Evolutionary conservation across 2,888 invertebrate species (phyloP), one percentile per base, ranked within the genome.

Genomic region (Tenthredo notha): DNA sequence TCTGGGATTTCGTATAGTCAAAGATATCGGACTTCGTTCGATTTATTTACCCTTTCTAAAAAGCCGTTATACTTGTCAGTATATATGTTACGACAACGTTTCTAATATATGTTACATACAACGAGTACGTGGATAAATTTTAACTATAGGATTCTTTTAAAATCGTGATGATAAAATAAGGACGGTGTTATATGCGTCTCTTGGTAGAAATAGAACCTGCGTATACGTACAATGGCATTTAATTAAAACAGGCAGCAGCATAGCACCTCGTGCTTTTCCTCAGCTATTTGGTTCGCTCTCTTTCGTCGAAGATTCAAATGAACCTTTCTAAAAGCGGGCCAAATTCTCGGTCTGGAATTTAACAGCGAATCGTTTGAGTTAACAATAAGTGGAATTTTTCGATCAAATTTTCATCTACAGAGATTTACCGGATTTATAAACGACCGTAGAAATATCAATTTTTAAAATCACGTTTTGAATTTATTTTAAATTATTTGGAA

Each of bases 161-260:
- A 70, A 9, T 70, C 33, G 43, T 25, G 75, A 47, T 75, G 25
- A 15, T 25, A 75, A 75, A 75, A n/a, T n/a, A n/a, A 47, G 75
- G 47, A 47, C 47, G 21, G 47, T 10, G 18, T 25, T 47, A 15
- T 40, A 25, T 25, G 9, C n/a, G n/a, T n/a, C n/a, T 75, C 25
- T 25, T 25, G 21, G 47, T 25, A 47, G 47, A 25, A 25, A 75
- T 75, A 47, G 43, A 75, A 74, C 25, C 21, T 74, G 40, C 43
- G 43, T 21, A 40, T 74, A 85, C 86, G 10, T 74, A 85, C 86
- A 87, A 86, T 87, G 86, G 86, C 83, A 70, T 87, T 87, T 87
- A 86, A 88, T 88, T 88, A 88, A 87, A 87, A 86, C 80, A 84
- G 58, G 78, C 4, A 15, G 78, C 4, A 15, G 54, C 54, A 54